Percentiles rank a stretch among this genome's conserved stretches.
phyloP scores from a whole-genome alignment of 2,888 invertebrate genomes.

The Thymelicus sylvestris region DNA sequence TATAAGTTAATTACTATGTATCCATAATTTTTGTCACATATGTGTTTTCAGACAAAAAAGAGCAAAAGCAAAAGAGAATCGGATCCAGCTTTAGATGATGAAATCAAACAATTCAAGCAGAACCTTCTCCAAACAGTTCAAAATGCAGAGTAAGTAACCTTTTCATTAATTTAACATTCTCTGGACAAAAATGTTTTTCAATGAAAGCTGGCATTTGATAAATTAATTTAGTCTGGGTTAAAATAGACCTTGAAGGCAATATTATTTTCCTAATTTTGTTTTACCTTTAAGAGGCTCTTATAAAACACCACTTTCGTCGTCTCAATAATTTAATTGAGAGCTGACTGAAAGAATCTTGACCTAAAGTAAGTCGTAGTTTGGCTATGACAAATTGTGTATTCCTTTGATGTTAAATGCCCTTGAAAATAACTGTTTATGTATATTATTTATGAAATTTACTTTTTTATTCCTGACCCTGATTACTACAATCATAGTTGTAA shows the following conservation, averaged over 20 bases:
- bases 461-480: too few species aligned
- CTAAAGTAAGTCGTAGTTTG: not conserved
- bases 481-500: too few species aligned
- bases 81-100: conserved; percentile 63
- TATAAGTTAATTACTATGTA: too few species aligned
- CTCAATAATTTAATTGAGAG: conserved; percentile 17
- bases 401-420: not conserved
- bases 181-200: too few species aligned
- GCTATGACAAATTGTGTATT: not conserved
- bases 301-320: conserved; percentile 5
- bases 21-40: not conserved
- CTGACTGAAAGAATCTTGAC: conserved; percentile 8
- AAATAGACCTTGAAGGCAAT: not conserved
- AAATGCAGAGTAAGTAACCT: conserved; percentile 64
- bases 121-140: conserved; percentile 67
- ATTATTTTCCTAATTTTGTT: conserved; percentile 12
- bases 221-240: conserved; percentile 10
- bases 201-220: not conserved
- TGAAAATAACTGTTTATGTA: not conserved
- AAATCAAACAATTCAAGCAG: conserved; percentile 72
- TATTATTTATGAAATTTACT: too few species aligned
- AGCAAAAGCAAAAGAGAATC: conserved; percentile 63
- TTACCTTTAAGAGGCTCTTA: not conserved
- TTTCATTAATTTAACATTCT: too few species aligned
- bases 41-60: conserved; percentile 58